phyloP scores from a whole-genome alignment of 2,888 invertebrate genomes.

The Polia nebulosa region DNA sequence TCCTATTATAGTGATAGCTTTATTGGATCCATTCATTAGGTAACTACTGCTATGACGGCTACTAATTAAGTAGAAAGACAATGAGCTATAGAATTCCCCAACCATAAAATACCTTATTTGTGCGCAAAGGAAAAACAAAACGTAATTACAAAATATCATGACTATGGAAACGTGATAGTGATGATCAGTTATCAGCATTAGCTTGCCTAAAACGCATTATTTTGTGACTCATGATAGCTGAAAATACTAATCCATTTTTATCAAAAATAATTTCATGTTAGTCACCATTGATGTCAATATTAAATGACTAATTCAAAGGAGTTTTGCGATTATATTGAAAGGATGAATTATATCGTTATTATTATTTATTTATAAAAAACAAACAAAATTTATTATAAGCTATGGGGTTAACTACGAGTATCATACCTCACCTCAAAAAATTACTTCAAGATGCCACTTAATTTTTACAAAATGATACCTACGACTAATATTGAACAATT shows the following conservation, averaged over 20 bases:
- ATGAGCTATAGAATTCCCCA: conserved; percentile 3
- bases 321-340: neutral
- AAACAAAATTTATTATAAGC: no score
- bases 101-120: conserved; percentile 17
- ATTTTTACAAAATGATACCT: no score
- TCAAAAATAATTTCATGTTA: conserved; percentile 13
- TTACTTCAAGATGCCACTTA: no score
- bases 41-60: neutral
- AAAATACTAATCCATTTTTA: conserved; percentile 15
- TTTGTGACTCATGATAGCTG: conserved; percentile 11
- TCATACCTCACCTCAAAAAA: no score
- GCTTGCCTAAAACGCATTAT: neutral
- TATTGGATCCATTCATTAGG: neutral
- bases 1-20: conserved; percentile 15
- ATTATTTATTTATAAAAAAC: no score
- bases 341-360: neutral
- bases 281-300: conserved; percentile 3
- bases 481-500: neutral
- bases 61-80: conserved; percentile 14
- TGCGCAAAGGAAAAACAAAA: conserved; percentile 6
- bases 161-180: neutral
- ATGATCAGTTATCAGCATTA: conserved; percentile 2
- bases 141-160: neutral
- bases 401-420: no score
- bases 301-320: conserved; percentile 9